Evolutionary conservation across 2,797 vertebrate species (phyloP), one percentile per base, ranked within the genome.

Genomic region (Sphenodon punctatus): DNA sequence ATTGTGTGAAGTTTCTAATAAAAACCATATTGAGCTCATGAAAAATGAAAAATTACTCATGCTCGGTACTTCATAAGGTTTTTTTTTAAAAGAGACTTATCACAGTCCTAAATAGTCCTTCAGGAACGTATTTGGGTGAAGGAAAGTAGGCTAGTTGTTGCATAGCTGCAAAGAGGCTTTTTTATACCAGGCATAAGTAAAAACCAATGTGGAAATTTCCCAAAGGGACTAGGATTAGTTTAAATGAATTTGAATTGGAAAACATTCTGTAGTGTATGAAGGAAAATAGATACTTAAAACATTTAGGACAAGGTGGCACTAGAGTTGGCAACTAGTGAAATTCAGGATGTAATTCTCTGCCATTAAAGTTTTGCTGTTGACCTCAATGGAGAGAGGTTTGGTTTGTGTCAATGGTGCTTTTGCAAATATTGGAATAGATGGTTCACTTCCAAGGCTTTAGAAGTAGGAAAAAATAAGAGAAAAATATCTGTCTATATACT

Each of bases 351-450:
- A n/a, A n/a, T n/a, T n/a, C n/a, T n/a, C n/a, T n/a, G n/a, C n/a
- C n/a, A n/a, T n/a, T n/a, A n/a, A n/a, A n/a, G n/a, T n/a, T n/a
- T n/a, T n/a, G n/a, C n/a, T n/a, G n/a, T n/a, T n/a, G n/a, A n/a
- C n/a, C n/a, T n/a, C n/a, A n/a, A n/a, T n/a, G n/a, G n/a, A n/a
- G n/a, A n/a, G n/a, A n/a, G n/a, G n/a, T n/a, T n/a, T n/a, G n/a
- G n/a, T n/a, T n/a, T n/a, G n/a, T n/a, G n/a, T n/a, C n/a, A n/a
- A n/a, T n/a, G n/a, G n/a, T 95, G 88, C 95, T 95, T 92, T 91
- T 95, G 94, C 71, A 94, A 95, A 94, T 92, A 96, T 95, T 96
- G n/a, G n/a, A 96, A 96, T 95, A 93, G 92, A 93, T 92, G 90
- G 91, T 95, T 95, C 95, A 92, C 92, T 93, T 95, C 80, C 94